Conservation (phyloP, 2,888 invertebrate species). For the Drosophila colorata region DNA sequence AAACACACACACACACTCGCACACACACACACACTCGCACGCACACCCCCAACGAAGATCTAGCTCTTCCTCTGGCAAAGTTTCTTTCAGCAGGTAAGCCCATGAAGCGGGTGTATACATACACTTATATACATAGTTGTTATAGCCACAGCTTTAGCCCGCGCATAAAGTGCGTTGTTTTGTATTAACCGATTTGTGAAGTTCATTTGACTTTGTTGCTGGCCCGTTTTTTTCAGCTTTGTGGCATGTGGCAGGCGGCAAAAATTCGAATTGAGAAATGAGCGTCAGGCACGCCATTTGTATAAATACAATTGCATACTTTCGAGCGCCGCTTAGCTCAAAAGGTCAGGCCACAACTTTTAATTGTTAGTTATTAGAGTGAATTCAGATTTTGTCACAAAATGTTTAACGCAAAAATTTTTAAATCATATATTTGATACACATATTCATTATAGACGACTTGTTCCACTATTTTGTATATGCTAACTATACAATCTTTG, state of each 20-base stretch:
- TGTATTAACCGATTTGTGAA: conserved; percentile 56
- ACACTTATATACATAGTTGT: neutral
- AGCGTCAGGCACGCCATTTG: conserved; percentile 29
- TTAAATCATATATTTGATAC: no score
- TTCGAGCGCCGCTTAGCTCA: neutral
- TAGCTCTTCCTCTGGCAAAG: conserved; percentile 23
- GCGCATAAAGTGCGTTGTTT: conserved; percentile 49
- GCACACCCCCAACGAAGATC: conserved; percentile 9
- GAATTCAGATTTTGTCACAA: conserved; percentile 3
- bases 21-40: conserved; percentile 4
- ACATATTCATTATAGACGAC: no score
- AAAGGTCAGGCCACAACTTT: neutral
- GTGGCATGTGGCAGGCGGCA: neutral
- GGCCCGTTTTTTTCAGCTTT: neutral
- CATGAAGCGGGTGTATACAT: conserved; percentile 21
- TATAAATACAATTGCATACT: conserved; percentile 1
- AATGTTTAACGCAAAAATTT: neutral
- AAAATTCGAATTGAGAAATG: conserved; percentile 25
- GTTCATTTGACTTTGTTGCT: conserved; percentile 48
- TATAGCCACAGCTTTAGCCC: neutral
- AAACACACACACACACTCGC: conserved; percentile 29
- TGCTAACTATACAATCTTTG: no score
- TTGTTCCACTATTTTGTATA: no score
- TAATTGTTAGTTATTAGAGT: neutral
- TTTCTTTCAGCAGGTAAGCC: conserved; percentile 15